Percentiles rank a stretch among this genome's conserved stretches.
These are phyloP conservation scores for Semnornis frantzii DNA, from an alignment of 2,113 vertebrate species.

Conservation along the genomic window DNA sequence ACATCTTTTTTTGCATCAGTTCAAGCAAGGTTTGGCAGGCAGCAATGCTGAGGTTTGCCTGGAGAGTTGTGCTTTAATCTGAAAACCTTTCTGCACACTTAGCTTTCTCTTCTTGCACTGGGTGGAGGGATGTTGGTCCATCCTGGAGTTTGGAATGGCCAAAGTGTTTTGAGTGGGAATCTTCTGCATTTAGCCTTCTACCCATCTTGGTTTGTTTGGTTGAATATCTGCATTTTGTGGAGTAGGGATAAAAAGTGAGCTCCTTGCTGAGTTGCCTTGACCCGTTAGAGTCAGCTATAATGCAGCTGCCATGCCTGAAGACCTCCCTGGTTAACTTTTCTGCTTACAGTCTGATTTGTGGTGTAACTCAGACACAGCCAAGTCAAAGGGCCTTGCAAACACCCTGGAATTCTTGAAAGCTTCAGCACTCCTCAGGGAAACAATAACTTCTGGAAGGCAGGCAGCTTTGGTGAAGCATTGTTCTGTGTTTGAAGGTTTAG, in stretches of 20 bases:
- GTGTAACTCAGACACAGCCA: accelerated
- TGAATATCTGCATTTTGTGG: not conserved
- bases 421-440: not conserved
- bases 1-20: not conserved
- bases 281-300: accelerated
- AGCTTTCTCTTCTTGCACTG: too few relatives aligned
- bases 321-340: not conserved
- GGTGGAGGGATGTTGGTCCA: too few relatives aligned
- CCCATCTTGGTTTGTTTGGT: not conserved
- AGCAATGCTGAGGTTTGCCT: not conserved
- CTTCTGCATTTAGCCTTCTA: not conserved
- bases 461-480: not conserved
- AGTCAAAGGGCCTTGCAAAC: accelerated
- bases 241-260: not conserved
- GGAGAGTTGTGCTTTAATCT: not conserved
- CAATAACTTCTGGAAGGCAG: not conserved
- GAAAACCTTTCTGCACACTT: not conserved
- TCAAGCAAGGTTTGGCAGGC: not conserved
- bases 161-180: too few relatives aligned
- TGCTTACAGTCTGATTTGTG: not conserved
- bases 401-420: not conserved
- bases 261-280: not conserved
- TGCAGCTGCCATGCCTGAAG: not conserved
- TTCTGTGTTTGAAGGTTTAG: not conserved
- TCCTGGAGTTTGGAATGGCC: too few relatives aligned